Evolutionary conservation across 2,888 invertebrate genomes (phyloP).

Genomic region (Deilephila porcellus): DNA sequence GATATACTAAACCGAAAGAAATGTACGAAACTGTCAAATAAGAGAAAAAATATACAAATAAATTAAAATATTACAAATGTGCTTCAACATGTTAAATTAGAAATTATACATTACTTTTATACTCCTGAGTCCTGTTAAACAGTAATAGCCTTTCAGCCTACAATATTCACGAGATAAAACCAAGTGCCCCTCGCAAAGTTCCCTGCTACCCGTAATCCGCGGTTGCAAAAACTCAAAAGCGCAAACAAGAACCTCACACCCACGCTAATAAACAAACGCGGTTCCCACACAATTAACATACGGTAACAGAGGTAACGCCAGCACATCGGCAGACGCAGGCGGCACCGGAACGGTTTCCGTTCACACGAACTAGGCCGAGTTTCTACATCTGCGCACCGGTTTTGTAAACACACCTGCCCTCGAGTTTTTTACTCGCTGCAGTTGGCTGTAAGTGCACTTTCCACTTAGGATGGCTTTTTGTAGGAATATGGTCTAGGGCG

Average conservation of each 20-base stretch:
- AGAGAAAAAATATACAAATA: no score
- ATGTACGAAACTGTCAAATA: no score
- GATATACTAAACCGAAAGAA: no score
- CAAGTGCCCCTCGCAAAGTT: no score
- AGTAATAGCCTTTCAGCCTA: background rate
- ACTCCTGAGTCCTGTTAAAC: no score
- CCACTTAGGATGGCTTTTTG: background rate
- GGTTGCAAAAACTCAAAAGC: background rate
- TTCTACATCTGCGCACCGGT: conserved; percentile 34
- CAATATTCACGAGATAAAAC: background rate
- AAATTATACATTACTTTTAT: no score
- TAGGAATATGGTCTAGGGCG: no score
- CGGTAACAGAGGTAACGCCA: conserved; percentile 4
- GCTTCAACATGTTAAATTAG: no score
- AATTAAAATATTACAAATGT: no score
- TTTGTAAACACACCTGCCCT: conserved; percentile 41
- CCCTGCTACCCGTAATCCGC: no score
- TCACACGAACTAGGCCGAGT: conserved; percentile 43
- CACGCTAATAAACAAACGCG: background rate
- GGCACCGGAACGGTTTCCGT: conserved; percentile 44
- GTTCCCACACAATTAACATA: conserved; percentile 17
- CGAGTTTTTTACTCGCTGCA: conserved; percentile 9
- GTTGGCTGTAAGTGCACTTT: conserved; percentile 6
- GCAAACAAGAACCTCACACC: background rate
- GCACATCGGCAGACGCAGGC: conserved; percentile 26